Evolutionary conservation across 2,888 invertebrate species (phyloP).

Genomic region (Nephrotoma flavescens): DNA sequence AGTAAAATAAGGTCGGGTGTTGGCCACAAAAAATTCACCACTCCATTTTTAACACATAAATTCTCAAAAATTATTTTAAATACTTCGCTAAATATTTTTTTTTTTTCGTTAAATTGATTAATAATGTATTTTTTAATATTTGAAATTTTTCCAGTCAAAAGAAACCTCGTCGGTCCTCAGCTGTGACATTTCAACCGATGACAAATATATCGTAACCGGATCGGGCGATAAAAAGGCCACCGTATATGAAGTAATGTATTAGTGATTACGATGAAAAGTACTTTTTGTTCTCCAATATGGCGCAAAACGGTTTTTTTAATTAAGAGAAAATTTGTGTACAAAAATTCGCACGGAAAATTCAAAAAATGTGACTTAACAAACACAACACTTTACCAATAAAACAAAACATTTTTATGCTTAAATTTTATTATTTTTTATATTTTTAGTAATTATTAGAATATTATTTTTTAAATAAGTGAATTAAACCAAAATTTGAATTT

Average conservation of each 20-base stretch:
- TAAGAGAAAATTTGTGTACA: neutral
- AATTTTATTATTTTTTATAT: neutral
- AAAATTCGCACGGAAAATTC: neutral
- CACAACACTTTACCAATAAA: neutral
- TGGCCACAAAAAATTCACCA: no score
- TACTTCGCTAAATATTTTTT: no score
- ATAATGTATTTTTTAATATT: neutral
- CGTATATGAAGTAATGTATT: slow-evolving; percentile 90
- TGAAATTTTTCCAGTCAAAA: slow-evolving; percentile 51
- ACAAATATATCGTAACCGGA: slow-evolving; percentile 95
- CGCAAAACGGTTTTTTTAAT: neutral
- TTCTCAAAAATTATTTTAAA: no score
- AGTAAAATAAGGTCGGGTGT: no score
- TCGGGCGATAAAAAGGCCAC: slow-evolving; percentile 97
- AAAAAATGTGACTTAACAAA: neutral
- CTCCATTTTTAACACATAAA: no score
- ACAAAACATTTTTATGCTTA: neutral
- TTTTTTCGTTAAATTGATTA: neutral
- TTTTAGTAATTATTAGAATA: neutral
- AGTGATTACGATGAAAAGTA: slow-evolving; percentile 16
- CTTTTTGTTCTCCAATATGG: neutral
- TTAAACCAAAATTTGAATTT: neutral
- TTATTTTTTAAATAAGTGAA: neutral
- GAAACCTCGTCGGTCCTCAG: slow-evolving; percentile 95
- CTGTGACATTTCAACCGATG: slow-evolving; percentile 96